phyloP scores from a whole-genome alignment of 1,140 invertebrate species.

The Drosophila pandora region DNA sequence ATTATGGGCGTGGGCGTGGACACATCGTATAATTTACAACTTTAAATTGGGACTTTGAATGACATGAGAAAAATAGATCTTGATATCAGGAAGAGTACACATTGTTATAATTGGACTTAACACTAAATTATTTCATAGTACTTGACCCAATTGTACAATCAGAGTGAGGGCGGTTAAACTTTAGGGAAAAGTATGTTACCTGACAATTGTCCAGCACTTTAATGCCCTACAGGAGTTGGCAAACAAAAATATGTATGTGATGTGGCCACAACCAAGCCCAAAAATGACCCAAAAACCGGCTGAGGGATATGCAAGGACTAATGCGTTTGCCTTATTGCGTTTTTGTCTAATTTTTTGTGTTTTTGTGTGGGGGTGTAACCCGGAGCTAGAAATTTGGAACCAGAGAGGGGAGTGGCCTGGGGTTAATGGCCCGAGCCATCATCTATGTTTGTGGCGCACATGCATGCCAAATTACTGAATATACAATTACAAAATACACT shows the following conservation, averaged over 20 bases:
- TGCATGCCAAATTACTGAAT: slow-evolving; percentile 68
- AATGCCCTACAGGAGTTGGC: slow-evolving; percentile 8
- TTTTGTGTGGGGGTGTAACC: slow-evolving; percentile 21
- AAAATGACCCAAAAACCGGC: slow-evolving; percentile 1
- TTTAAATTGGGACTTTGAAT: not conserved
- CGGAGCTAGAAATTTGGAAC: slow-evolving; percentile 4
- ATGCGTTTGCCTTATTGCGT: slow-evolving; percentile 24
- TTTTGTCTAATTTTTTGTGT: not conserved
- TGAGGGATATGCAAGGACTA: slow-evolving; percentile 12
- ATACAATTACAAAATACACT: slow-evolving; percentile 79
- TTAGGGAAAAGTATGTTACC: not conserved
- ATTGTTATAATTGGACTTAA: not conserved
- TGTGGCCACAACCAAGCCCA: slow-evolving; percentile 22
- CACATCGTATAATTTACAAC: too few species aligned
- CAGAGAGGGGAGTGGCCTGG: slow-evolving; percentile 26
- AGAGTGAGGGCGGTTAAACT: not conserved
- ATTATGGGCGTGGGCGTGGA: too few species aligned
- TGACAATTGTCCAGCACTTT: slow-evolving; percentile 8
- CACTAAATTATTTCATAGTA: slow-evolving; percentile 2
- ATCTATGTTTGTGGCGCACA: slow-evolving; percentile 43
- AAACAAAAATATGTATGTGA: slow-evolving; percentile 44
- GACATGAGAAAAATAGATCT: not conserved
- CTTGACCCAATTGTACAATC: not conserved
- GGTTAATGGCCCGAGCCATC: slow-evolving; percentile 51
- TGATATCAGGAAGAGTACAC: not conserved